phyloP scores from a whole-genome alignment of 2,113 vertebrate genomes.

The Chaetodon trifascialis region DNA sequence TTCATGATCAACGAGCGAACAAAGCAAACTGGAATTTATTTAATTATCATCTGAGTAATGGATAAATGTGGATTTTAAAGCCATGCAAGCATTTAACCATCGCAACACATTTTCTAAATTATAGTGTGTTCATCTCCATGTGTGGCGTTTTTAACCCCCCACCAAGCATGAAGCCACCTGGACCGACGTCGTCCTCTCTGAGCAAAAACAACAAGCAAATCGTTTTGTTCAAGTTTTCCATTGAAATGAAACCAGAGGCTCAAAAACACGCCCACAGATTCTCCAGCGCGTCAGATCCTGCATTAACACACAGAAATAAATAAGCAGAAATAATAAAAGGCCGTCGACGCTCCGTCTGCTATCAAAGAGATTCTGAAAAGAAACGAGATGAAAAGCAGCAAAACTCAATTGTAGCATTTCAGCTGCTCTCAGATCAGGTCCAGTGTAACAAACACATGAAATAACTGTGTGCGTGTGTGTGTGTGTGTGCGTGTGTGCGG shows the following conservation, averaged over 20 bases:
- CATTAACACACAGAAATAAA: neutral
- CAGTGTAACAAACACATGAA: neutral
- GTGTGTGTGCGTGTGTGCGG: too few relatives aligned
- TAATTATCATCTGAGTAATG: neutral
- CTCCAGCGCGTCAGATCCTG: too few relatives aligned
- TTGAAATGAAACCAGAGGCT: too few relatives aligned
- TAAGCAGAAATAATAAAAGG: too few relatives aligned
- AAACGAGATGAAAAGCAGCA: neutral
- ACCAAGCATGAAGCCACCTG: neutral
- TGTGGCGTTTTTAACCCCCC: neutral
- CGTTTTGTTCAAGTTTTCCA: too few relatives aligned
- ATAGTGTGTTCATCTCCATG: neutral
- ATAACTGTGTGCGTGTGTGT: neutral
- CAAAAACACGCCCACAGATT: too few relatives aligned
- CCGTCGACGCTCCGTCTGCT: neutral
- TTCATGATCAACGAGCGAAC: too few relatives aligned
- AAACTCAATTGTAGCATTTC: neutral
- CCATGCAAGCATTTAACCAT: neutral
- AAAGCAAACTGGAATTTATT: neutral
- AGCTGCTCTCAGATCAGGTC: neutral
- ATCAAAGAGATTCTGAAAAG: slow-evolving; percentile 1
- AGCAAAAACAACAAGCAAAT: too few relatives aligned
- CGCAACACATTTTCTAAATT: slow-evolving; percentile 4
- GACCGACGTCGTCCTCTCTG: too few relatives aligned
- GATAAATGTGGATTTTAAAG: neutral